Percentiles rank a stretch among this genome's conserved stretches.
Evolutionary conservation across 2,113 vertebrate genomes (phyloP).

Genomic region (Dromiciops gliroides): DNA sequence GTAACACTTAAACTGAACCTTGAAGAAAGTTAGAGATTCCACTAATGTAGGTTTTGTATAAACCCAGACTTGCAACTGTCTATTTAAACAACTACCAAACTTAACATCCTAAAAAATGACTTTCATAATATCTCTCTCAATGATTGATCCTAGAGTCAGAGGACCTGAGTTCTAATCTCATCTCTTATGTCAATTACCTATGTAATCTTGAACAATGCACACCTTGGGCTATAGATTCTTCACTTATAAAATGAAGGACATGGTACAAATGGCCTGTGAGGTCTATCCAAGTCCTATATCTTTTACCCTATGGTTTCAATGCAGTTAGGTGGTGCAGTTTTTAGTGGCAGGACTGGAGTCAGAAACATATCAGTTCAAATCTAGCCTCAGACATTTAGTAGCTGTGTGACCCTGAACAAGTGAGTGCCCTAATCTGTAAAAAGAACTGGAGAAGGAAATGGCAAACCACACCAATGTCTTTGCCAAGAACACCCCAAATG

Average conservation of each 20-base stretch:
- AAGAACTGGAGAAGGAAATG: not conserved
- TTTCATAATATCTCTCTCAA: not conserved
- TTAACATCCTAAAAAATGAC: not conserved
- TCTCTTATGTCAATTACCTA: not conserved
- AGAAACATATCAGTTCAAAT: not conserved
- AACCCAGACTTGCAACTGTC: not conserved
- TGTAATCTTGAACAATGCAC: not conserved
- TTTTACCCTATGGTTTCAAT: not conserved
- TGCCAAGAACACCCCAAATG: not conserved
- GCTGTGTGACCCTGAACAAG: not conserved
- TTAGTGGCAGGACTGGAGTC: not conserved
- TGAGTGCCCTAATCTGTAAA: not conserved
- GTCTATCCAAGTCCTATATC: no score
- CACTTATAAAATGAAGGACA: not conserved
- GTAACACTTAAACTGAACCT: no score
- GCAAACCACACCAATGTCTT: not conserved
- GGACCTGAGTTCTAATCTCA: not conserved
- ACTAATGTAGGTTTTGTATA: not conserved
- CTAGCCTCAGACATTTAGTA: not conserved
- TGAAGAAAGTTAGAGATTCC: no score
- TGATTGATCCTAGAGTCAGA: not conserved
- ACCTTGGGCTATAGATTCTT: not conserved
- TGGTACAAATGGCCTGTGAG: not conserved
- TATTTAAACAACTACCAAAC: not conserved
- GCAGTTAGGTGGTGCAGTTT: not conserved